Evolutionary conservation across 2,113 vertebrate genomes (phyloP).

Genomic region (Hylia prasina): DNA sequence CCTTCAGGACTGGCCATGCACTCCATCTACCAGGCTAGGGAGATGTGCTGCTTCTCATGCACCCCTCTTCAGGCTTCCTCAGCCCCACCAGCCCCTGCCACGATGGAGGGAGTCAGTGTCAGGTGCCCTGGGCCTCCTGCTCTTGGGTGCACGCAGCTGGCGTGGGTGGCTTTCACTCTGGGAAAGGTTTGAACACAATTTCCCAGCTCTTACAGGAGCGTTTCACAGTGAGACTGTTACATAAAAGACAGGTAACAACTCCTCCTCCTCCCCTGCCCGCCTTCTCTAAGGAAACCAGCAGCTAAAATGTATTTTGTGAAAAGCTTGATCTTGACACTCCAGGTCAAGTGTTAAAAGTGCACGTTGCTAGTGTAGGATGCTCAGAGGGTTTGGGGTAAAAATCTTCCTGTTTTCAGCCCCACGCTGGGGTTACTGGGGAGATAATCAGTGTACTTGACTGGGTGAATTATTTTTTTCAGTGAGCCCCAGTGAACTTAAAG

Average conservation of each 20-base stretch:
- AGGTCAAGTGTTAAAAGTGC: background rate
- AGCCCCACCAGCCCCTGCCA: background rate
- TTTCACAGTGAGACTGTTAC: background rate
- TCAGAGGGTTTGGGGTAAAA: background rate
- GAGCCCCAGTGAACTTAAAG: background rate
- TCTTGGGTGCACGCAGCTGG: background rate
- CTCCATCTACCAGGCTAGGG: background rate
- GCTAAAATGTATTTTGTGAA: background rate
- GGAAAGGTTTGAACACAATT: background rate
- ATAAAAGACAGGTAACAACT: background rate
- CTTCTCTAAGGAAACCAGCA: background rate
- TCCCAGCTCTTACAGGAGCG: background rate
- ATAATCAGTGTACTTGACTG: background rate
- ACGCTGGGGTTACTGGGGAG: background rate
- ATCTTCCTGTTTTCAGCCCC: background rate
- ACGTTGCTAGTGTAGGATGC: background rate
- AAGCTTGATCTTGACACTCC: background rate
- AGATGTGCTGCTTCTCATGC: background rate
- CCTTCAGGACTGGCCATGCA: background rate
- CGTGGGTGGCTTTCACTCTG: background rate
- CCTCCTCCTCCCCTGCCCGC: background rate
- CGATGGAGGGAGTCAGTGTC: background rate
- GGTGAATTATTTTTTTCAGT: background rate
- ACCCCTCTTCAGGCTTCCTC: background rate
- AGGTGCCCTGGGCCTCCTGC: background rate